Percentiles rank a stretch among this genome's conserved stretches.
These are phyloP conservation scores for Heliconius hermathena DNA, from an alignment of 1,140 invertebrate species.

Conservation along the genomic window DNA sequence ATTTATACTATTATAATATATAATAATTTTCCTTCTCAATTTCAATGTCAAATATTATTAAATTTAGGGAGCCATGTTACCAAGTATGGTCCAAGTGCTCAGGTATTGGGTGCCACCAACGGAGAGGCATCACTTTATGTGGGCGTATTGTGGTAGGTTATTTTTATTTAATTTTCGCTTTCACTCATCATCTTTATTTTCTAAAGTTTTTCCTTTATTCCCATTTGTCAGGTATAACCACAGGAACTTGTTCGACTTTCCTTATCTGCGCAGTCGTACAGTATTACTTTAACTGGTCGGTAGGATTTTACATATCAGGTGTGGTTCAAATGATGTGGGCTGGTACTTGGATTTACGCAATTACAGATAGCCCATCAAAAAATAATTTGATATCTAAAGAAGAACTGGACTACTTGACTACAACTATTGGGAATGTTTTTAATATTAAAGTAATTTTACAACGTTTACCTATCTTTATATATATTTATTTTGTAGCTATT, in stretches of 20 bases:
- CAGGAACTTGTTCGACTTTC: constrained; percentile 86
- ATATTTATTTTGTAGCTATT: background rate
- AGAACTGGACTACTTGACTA: constrained; percentile 87
- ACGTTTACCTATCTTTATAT: background rate
- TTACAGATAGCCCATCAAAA: constrained; percentile 86
- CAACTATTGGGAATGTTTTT: constrained; percentile 82
- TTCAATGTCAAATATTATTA: background rate
- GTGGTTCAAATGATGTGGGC: constrained; percentile 84
- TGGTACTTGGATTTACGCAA: constrained; percentile 83
- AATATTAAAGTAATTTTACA: constrained; percentile 68
- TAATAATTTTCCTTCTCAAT: background rate
- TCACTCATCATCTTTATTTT: background rate
- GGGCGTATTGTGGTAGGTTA: constrained; percentile 79
- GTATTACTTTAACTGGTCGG: constrained; percentile 85
- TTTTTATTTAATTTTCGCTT: background rate
- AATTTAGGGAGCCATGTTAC: constrained; percentile 84
- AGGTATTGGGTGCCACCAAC: constrained; percentile 85
- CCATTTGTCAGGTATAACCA: constrained; percentile 82
- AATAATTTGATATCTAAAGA: constrained; percentile 88
- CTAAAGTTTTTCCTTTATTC: background rate
- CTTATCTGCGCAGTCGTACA: constrained; percentile 83
- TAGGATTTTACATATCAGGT: constrained; percentile 87
- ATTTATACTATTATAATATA: no score
- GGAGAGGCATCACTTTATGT: constrained; percentile 80
- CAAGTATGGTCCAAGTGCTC: constrained; percentile 84